These are phyloP conservation scores for Sisor rabdophorus DNA, from an alignment of 2,113 vertebrate genomes.

Conservation along the genomic window DNA sequence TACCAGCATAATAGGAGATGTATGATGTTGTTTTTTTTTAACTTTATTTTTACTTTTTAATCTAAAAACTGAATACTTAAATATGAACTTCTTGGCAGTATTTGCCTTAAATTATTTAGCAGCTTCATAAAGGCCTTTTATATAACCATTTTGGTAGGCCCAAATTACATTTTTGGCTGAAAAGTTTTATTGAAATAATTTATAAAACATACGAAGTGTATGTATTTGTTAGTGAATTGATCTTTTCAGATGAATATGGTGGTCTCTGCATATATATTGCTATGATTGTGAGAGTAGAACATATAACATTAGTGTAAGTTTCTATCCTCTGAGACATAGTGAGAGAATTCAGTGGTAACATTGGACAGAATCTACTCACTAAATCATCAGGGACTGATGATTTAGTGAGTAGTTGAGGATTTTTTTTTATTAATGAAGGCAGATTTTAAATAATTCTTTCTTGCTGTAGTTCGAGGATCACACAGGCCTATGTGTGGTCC, in stretches of 20 bases:
- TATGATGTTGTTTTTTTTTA: not conserved
- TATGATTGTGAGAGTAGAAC: not conserved
- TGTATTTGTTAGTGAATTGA: not conserved
- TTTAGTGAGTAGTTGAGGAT: not conserved
- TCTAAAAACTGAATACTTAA: not conserved
- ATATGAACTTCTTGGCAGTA: not conserved
- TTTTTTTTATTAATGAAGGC: not conserved
- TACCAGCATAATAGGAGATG: not conserved
- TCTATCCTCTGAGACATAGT: constrained; percentile 5
- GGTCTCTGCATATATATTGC: not conserved
- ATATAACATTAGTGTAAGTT: not conserved
- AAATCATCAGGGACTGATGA: constrained; percentile 15
- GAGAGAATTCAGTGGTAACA: not conserved
- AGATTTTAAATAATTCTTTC: constrained; percentile 1
- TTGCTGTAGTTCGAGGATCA: not conserved
- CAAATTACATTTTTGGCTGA: too few relatives aligned
- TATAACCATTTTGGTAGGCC: not conserved
- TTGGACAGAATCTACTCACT: constrained; percentile 2
- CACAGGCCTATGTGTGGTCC: not conserved
- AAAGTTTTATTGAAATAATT: too few relatives aligned
- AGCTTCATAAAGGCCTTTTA: not conserved
- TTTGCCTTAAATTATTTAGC: not conserved
- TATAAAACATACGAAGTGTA: too few relatives aligned
- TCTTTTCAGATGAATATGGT: not conserved
- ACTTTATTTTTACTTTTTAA: not conserved